Conservation (phyloP, 2,113 vertebrate species). For the Noturus placidus region DNA sequence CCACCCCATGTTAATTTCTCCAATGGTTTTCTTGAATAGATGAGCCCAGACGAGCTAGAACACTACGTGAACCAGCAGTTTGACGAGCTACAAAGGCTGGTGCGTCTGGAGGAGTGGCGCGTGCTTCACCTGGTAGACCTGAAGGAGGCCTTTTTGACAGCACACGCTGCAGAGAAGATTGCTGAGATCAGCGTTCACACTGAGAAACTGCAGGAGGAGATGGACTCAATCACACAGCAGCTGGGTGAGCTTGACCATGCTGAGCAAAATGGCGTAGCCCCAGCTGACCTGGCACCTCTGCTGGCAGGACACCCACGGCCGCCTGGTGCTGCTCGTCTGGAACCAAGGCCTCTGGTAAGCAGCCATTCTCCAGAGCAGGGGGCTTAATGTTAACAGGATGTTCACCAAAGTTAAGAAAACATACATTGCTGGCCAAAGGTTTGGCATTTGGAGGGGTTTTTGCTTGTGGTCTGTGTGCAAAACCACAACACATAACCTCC, state of each 20-base stretch:
- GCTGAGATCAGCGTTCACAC: slow-evolving; percentile 77
- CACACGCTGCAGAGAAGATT: slow-evolving; percentile 77
- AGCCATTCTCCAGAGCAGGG: not conserved
- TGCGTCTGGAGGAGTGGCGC: slow-evolving; percentile 77
- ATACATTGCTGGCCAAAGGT: not conserved
- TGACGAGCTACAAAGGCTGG: slow-evolving; percentile 75
- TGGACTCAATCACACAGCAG: slow-evolving; percentile 81
- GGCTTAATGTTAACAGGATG: not conserved
- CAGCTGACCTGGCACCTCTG: slow-evolving; percentile 22
- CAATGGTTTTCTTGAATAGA: slow-evolving; percentile 55
- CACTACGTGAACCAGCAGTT: slow-evolving; percentile 78
- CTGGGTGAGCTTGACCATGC: slow-evolving; percentile 75
- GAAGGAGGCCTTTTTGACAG: slow-evolving; percentile 78
- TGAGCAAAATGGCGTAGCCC: slow-evolving; percentile 64
- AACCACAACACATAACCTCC: not conserved
- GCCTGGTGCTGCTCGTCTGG: not conserved
- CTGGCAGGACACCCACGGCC: slow-evolving; percentile 23
- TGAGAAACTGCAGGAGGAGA: slow-evolving; percentile 80
- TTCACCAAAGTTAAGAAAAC: not conserved
- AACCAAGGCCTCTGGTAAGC: slow-evolving; percentile 60
- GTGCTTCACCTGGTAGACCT: slow-evolving; percentile 78
- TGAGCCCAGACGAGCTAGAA: slow-evolving; percentile 75
- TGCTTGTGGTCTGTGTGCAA: not conserved
- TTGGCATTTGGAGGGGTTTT: not conserved
- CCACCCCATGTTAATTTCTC: not conserved